A percentile compares a stretch with the other conserved stretches of the same genome.
Evolutionary conservation across 2,888 invertebrate genomes (phyloP).

Genomic region (Leptothorax acervorum): DNA sequence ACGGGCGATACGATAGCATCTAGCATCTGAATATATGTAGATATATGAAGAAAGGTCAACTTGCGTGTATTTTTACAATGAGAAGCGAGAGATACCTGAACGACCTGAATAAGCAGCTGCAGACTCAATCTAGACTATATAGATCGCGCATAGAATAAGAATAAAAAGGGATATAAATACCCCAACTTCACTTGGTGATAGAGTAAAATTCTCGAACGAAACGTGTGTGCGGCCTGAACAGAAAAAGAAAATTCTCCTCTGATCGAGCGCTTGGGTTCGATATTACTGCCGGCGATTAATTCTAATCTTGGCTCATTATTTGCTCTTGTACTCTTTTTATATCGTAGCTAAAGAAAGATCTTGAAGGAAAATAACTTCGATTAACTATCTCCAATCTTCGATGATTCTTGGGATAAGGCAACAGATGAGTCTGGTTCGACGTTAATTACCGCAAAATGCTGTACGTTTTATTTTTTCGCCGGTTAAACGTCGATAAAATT

Average conservation of each 20-base stretch:
- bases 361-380: neutral
- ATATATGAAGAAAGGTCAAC: constrained; percentile 11
- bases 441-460: neutral
- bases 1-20: neutral
- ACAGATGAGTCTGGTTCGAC: neutral
- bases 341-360: neutral
- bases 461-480: neutral
- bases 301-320: constrained; percentile 5
- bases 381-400: neutral
- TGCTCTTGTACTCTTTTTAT: neutral
- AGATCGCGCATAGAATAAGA: constrained; percentile 2
- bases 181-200: neutral
- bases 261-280: neutral
- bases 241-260: neutral
- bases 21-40: constrained; percentile 30
- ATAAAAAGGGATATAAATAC: constrained; percentile 6
- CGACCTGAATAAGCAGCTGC: constrained; percentile 25
- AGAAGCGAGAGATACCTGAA: neutral
- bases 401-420: neutral
- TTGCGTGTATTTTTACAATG: constrained; percentile 22
- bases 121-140: neutral
- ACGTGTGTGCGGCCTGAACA: neutral
- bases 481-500: neutral
- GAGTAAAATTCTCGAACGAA: neutral
- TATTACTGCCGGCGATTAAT: neutral